These are phyloP conservation scores for Idaea straminata DNA, from an alignment of 2,888 invertebrate species.

Conservation along the genomic window DNA sequence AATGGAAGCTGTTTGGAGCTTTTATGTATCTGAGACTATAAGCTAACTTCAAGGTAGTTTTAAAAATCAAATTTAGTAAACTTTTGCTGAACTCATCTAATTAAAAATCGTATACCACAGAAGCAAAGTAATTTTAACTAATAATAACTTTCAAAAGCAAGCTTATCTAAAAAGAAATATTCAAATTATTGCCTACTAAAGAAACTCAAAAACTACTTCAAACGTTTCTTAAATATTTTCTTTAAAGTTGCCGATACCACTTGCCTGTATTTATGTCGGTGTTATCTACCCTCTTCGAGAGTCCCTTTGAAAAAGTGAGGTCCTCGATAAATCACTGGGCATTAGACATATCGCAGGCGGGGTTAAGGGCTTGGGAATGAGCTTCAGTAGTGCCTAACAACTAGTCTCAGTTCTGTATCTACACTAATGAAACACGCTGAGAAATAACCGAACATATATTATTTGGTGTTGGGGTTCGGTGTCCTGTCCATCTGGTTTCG, in stretches of 20 bases:
- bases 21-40: no score
- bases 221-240: slow-evolving; percentile 27
- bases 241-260: slow-evolving; percentile 37
- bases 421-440: slow-evolving; percentile 29
- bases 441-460: slow-evolving; percentile 12
- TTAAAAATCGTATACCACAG: background rate
- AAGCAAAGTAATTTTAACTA: slow-evolving; percentile 23
- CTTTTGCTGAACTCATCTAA: background rate
- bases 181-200: slow-evolving; percentile 25
- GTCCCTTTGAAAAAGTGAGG: slow-evolving; percentile 56
- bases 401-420: slow-evolving; percentile 25
- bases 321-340: slow-evolving; percentile 70
- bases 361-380: slow-evolving; percentile 37
- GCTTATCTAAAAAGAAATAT: slow-evolving; percentile 28
- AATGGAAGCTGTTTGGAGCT: background rate
- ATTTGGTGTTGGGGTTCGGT: background rate
- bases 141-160: slow-evolving; percentile 25
- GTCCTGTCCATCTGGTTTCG: background rate
- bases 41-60: background rate
- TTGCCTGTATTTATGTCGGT: slow-evolving; percentile 34
- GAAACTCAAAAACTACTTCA: slow-evolving; percentile 19
- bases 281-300: slow-evolving; percentile 45
- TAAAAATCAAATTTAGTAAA: background rate
- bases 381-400: slow-evolving; percentile 28
- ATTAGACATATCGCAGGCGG: slow-evolving; percentile 56